These are phyloP conservation scores for Myzus persicae DNA, from an alignment of 1,140 invertebrate genomes.

Conservation along the genomic window DNA sequence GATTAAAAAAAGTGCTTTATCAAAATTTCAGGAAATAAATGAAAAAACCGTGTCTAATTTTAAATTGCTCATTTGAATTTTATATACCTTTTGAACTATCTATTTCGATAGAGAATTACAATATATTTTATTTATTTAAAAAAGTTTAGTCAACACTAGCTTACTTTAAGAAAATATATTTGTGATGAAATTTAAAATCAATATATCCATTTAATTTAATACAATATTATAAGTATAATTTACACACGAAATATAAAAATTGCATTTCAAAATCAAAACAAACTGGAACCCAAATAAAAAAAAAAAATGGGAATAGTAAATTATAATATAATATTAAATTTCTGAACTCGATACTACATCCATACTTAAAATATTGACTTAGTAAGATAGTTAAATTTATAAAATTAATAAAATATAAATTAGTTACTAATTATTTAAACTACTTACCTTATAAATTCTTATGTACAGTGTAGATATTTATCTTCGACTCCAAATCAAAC, in stretches of 20 bases:
- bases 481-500: neutral
- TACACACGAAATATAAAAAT: neutral
- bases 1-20: neutral
- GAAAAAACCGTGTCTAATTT: neutral
- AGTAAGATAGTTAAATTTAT: neutral
- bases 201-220: neutral
- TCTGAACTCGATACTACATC: neutral
- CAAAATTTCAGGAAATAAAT: neutral
- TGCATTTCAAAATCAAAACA: neutral
- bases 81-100: neutral
- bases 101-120: neutral
- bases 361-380: neutral
- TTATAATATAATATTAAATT: neutral
- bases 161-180: neutral
- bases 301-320: neutral
- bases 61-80: neutral
- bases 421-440: neutral
- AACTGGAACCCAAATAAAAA: neutral
- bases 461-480: neutral
- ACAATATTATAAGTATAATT: neutral
- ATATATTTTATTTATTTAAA: neutral
- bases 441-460: slow-evolving; percentile 18
- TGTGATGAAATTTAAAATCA: neutral
- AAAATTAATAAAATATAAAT: neutral
- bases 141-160: neutral